Evolutionary conservation across 2,888 invertebrate species (phyloP).

Genomic region (Crepidodera aurea): DNA sequence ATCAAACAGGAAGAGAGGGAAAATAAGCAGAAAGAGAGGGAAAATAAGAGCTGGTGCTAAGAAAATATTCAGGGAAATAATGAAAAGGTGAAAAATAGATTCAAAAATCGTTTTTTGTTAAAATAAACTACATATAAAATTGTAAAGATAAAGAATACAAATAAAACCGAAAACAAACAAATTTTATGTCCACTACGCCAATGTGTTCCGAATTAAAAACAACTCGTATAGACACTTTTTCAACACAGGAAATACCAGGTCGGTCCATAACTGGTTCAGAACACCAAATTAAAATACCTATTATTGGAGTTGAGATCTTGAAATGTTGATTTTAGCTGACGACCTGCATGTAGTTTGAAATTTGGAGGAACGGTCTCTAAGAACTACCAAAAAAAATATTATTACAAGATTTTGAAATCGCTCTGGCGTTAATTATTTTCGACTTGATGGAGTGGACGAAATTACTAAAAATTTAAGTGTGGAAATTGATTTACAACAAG

Average conservation of each 20-base stretch:
- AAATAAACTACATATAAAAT: too few relatives aligned
- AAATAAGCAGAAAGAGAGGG: too few relatives aligned
- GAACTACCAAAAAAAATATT: background rate
- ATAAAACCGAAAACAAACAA: too few relatives aligned
- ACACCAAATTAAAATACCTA: background rate
- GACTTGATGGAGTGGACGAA: background rate
- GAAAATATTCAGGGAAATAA: too few relatives aligned
- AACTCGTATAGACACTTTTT: background rate
- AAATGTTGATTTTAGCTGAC: background rate
- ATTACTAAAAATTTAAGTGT: background rate
- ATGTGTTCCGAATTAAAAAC: background rate
- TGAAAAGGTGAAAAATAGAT: too few relatives aligned
- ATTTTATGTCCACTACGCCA: too few relatives aligned
- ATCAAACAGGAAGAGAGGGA: too few relatives aligned
- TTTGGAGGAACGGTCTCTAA: background rate
- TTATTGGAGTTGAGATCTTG: background rate
- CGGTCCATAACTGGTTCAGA: background rate
- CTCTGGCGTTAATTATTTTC: background rate
- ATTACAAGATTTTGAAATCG: conserved; percentile 3
- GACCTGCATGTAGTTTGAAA: too few relatives aligned
- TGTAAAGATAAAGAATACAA: too few relatives aligned
- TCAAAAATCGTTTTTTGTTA: too few relatives aligned
- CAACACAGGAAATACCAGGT: background rate
- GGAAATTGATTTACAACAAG: conserved; percentile 8
- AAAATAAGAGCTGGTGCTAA: too few relatives aligned